phyloP scores from a whole-genome alignment of 2,888 invertebrate species.

The Synergus itoensis region DNA sequence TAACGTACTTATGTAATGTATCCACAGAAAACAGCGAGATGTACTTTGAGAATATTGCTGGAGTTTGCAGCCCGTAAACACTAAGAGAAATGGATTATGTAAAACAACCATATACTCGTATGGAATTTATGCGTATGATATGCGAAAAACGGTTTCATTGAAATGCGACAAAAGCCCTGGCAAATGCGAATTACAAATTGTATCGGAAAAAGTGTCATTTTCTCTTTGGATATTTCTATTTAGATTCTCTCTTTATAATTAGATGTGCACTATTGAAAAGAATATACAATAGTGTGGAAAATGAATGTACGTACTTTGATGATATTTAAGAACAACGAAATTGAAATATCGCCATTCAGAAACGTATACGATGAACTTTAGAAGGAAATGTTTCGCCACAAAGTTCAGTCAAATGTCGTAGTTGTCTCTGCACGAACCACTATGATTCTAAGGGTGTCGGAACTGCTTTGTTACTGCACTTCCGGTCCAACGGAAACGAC shows the following conservation, averaged over 20 bases:
- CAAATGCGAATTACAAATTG: slow-evolving; percentile 20
- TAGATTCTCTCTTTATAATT: not conserved
- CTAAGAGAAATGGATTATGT: slow-evolving; percentile 54
- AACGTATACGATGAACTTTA: slow-evolving; percentile 57
- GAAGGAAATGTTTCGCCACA: slow-evolving; percentile 64
- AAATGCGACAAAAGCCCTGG: slow-evolving; percentile 2
- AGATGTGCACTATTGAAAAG: not conserved
- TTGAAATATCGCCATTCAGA: slow-evolving; percentile 10
- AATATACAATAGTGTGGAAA: not conserved
- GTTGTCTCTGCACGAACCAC: slow-evolving; percentile 46
- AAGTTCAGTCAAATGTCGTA: slow-evolving; percentile 73
- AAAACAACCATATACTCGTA: slow-evolving; percentile 44
- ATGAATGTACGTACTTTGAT: not conserved
- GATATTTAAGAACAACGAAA: slow-evolving; percentile 14
- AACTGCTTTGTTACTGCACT: slow-evolving; percentile 69
- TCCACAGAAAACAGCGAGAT: slow-evolving; percentile 43
- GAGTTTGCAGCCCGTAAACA: slow-evolving; percentile 53
- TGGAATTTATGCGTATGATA: slow-evolving; percentile 31
- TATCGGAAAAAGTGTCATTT: not conserved
- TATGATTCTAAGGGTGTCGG: slow-evolving; percentile 59
- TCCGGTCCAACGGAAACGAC: slow-evolving; percentile 67
- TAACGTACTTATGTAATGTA: slow-evolving; percentile 36
- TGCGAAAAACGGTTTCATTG: slow-evolving; percentile 8
- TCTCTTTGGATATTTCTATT: not conserved
- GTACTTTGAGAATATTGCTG: slow-evolving; percentile 49